Evolutionary conservation across 2,113 vertebrate species (phyloP), one percentile per base, ranked within the genome.

Genomic region (Vanacampus margaritifer): DNA sequence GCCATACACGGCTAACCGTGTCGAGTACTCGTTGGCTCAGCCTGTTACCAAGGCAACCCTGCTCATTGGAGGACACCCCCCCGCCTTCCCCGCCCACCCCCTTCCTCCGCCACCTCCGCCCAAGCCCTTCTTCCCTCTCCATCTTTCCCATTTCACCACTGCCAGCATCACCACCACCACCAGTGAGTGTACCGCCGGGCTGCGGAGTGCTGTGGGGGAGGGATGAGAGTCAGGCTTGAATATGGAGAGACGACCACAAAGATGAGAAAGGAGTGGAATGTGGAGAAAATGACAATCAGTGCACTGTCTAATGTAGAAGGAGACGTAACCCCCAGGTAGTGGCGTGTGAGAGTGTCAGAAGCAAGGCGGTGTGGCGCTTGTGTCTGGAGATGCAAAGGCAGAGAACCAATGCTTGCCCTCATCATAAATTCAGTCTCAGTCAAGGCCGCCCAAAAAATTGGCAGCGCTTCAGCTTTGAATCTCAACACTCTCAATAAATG

Each of bases 31-130:
- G 85, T 84, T 85, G 78, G 89, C 71, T 88, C 82, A 41, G 71
- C 71, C 66, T 80, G 88, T 91, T 87, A 79, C 87, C 78, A 86
- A 86, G 87, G 74, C 72, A 87, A 90, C 84, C 75, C 37, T 71
- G 67, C 76, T 84, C 81, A 86, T 78, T 36, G 60, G 82, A 79
- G 64, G 66, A 79, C 26, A 32, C 54, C 68, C 69, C 78, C 23
- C 43, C 43, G 28, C 37, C 23, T n/a, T 46, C 11, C 62, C 41
- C 45, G 21, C 26, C 26, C 61, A 28, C 16, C 76, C 48, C 75
- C 48, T 65, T 53, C 63, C 28, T 51, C 71, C 48, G 0, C 82
- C 64, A 26, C 80, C 77, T 79, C 75, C 68, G 26, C 75, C 76
- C 41, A 67, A n/a, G 53, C 53, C 6, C 63, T 57, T 56, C 67